Evolutionary conservation across 2,113 vertebrate species (phyloP), one percentile per base, ranked within the genome.

Genomic region (Trogon surrucura): DNA sequence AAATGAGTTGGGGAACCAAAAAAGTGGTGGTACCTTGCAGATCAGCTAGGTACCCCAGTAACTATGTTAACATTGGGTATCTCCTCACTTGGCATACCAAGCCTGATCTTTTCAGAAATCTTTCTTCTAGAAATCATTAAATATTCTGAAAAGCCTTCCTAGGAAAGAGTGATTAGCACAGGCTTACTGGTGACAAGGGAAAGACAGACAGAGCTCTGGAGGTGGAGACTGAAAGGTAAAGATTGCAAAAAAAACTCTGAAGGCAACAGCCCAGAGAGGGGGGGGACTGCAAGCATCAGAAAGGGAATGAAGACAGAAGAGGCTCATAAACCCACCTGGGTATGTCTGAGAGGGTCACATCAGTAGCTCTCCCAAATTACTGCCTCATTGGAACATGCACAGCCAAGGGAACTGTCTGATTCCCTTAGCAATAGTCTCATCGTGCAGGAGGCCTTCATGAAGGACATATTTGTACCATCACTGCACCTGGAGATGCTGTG

Each of bases 131-230:
- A 89, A 95, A 67, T 58, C 18, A 85, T 81, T 95, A 87, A 25
- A 57, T 84, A 93, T 97, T 87, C 91, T 62, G 58, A 91, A 95
- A 83, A 89, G 74, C 54, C 12, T 96, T 80, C 73, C 74, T 69
- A 75, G 70, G 70, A 72, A 94, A 88, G 87, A 88, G 69, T 89
- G 89, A 94, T 95, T 85, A 95, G 84, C 70, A 85, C 78, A 85
- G 54, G 78, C 38, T 92, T 77, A 71, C 53, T 92, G 70, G 70
- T 95, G 91, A 93, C 95, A 96, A 73, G 58, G 25, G 70, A 87
- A 88, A 96, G 91, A 64, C 81, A 93, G 80, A 85, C 36, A 74
- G 41, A 89, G 61, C 89, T 87, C 80, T 5, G n/a, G 87, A 95
- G 87, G 73, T 91, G 84, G 86, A 89, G 30, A 57, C 9, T 38